A percentile compares a stretch with the other conserved stretches of the same genome.
Conservation (phyloP, 2,888 invertebrate species). For the Tinea semifulvella region DNA sequence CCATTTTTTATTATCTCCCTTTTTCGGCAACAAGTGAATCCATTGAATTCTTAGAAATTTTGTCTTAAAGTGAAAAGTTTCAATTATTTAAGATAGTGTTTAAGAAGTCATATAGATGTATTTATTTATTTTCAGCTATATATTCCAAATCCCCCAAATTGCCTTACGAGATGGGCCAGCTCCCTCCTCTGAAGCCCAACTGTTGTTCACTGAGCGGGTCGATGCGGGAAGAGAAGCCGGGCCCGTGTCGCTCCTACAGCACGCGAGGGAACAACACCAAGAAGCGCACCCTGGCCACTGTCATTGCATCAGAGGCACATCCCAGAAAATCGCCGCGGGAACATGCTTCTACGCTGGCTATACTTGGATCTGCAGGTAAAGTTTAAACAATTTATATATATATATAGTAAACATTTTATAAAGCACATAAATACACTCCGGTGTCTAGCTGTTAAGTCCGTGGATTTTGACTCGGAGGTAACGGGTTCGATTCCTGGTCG, state of each 20-base stretch:
- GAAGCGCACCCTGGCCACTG: slow-evolving; percentile 31
- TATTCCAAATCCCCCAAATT: slow-evolving; percentile 72
- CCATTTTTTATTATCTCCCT: no score
- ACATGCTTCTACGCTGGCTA: slow-evolving; percentile 87
- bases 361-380: slow-evolving; percentile 73
- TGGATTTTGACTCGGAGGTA: no score
- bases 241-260: slow-evolving; percentile 47
- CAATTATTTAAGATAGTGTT: no score
- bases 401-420: no score
- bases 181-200: slow-evolving; percentile 69
- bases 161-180: slow-evolving; percentile 78
- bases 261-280: slow-evolving; percentile 53
- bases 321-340: slow-evolving; percentile 88
- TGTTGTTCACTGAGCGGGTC: slow-evolving; percentile 59
- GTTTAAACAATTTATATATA: no score
- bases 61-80: no score
- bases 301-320: slow-evolving; percentile 56
- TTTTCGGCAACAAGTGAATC: no score
- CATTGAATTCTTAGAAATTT: no score
- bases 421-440: no score
- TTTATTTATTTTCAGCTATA: slow-evolving; percentile 44
- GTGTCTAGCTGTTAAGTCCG: no score
- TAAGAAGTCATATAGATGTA: neutral
- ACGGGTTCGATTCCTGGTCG: no score
- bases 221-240: slow-evolving; percentile 41